Evolutionary conservation across 2,797 vertebrate species (phyloP), one percentile per base, ranked within the genome.

Genomic region (Enteromius thamalakanensis): DNA sequence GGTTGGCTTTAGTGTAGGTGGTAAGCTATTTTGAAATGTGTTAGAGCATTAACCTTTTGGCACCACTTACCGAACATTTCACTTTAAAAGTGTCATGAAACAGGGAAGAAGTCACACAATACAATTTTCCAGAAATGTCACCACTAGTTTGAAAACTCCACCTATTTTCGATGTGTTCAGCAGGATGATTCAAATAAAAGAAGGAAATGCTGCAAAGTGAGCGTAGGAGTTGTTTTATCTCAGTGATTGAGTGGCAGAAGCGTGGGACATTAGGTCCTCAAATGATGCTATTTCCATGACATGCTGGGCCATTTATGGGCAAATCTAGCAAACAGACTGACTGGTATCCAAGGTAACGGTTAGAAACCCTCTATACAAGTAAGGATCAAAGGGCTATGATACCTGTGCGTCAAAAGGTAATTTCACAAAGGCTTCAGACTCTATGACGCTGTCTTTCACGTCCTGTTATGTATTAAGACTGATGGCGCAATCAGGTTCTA

Each of bases 361-460:
- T 51, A 76, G 45, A 51, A 76, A 79, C 19, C 55, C 29, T 58
- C 45, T 65, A 77, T 62, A 42, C 55, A 77, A 68, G 21, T 51
- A 70, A 7, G 60, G 23, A 37, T 79, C 65, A 74, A 29, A 45
- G 6, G 51, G 32, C 67, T 55, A 23, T 68, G 65, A 76, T 47
- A 70, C 40, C 67, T 51, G 47, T 32, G 65, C 12, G 23, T 77
- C 65, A 47, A 84, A 80, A 80, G 80, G 85, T 80, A 89, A 89
- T 91, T 91, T 88, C 82, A 72, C 69, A 58, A 9, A 26, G 72
- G 76, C 86, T 80, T 83, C 80, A 76, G 84, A 84, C 84, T 89
- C 87, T 90, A 90, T 88, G 81, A 82, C 75, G 85, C 85, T 69
- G 70, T 85, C 60, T 79, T 76, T 34, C 40, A 68, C 84, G 86